Percentiles rank a stretch among this genome's conserved stretches.
Conservation (phyloP, 2,113 vertebrate species). For the human region DNA sequence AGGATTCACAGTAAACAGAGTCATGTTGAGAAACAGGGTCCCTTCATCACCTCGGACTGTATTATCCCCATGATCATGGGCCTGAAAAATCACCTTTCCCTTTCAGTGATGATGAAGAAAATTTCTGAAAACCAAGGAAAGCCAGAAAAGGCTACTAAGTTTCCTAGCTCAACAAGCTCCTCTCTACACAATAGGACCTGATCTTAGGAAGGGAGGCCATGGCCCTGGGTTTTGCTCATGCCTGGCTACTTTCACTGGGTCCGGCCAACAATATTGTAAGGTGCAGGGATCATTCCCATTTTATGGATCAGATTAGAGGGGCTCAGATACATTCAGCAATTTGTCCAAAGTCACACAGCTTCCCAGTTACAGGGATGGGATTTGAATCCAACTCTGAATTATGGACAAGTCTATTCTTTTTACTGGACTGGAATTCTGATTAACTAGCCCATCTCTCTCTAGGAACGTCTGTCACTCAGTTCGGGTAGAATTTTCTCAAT, state of each 20-base stretch:
- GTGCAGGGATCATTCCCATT: background rate
- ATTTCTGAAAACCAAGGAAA: background rate
- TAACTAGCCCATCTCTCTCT: background rate
- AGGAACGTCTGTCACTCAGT: background rate
- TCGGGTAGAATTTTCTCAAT: background rate
- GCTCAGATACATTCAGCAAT: background rate
- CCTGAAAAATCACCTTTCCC: background rate
- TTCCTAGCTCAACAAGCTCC: background rate
- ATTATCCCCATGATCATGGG: background rate
- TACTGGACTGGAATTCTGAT: background rate
- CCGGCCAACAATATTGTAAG: background rate
- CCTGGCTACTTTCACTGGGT: background rate
- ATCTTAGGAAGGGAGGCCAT: background rate
- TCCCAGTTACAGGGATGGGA: background rate
- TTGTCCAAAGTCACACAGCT: background rate
- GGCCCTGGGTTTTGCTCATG: background rate
- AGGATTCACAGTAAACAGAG: background rate
- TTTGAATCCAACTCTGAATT: background rate
- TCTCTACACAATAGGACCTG: background rate
- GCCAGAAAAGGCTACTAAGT: background rate
- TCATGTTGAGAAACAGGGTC: background rate
- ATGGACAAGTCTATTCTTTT: background rate
- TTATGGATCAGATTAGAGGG: background rate
- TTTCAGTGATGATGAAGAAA: background rate
- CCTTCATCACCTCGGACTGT: background rate